These are phyloP conservation scores for Brachionus asplanchnoidis DNA, from an alignment of 1,140 invertebrate genomes.

Conservation along the genomic window DNA sequence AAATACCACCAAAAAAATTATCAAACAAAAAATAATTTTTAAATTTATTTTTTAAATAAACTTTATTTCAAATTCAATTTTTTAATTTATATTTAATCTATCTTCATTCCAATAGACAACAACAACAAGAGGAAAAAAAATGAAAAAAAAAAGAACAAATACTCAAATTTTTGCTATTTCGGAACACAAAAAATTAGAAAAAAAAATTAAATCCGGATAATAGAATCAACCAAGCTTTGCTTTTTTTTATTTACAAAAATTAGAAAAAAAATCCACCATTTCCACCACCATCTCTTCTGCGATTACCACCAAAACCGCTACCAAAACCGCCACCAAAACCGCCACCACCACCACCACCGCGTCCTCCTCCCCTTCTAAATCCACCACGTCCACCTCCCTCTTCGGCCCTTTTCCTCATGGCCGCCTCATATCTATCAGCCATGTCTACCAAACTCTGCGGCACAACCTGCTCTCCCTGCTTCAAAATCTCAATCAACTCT, in stretches of 20 bases:
- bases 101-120: no score
- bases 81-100: no score
- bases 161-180: no score
- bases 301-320: constrained; percentile 42
- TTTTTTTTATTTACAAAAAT: background rate
- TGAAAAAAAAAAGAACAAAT: no score
- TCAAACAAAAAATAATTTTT: no score
- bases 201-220: background rate
- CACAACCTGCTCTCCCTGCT: constrained; percentile 60
- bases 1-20: no score
- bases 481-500: constrained; percentile 52
- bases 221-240: background rate
- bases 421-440: constrained; percentile 46
- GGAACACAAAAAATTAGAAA: no score
- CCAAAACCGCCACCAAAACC: constrained; percentile 23
- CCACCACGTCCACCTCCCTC: constrained; percentile 5
- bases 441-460: constrained; percentile 60
- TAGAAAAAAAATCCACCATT: constrained; percentile 34
- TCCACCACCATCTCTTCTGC: constrained; percentile 41
- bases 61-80: no score
- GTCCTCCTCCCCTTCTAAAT: constrained; percentile 18
- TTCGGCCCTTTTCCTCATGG: constrained; percentile 33
- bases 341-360: constrained; percentile 40
- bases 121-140: no score
- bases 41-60: no score